A percentile compares a stretch with the other conserved stretches of the same genome.
Evolutionary conservation across 2,797 vertebrate species (phyloP).

Genomic region (Thalassophryne amazonica): DNA sequence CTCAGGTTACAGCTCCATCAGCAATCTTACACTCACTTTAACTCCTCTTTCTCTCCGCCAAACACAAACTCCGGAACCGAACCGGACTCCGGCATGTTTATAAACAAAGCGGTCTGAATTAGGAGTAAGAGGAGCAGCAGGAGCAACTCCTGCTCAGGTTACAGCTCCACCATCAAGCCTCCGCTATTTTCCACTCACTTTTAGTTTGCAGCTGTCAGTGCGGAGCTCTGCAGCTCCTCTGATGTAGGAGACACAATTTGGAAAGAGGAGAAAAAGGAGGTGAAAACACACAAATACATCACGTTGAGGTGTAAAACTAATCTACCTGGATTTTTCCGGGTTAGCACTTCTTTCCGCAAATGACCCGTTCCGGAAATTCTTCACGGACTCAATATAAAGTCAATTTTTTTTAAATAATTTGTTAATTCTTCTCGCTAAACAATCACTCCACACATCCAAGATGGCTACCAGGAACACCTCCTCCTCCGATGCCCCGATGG

Average conservation of each 20-base stretch:
- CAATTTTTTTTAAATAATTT: conserved; percentile 64
- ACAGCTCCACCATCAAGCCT: background rate
- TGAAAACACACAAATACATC: conserved; percentile 26
- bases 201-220: conserved; percentile 14
- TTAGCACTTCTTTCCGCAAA: conserved; percentile 40
- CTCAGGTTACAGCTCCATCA: too few species aligned
- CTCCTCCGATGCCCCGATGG: conserved; percentile 70
- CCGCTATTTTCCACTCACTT: background rate
- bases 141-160: conserved; percentile 21
- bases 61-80: too few species aligned
- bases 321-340: conserved; percentile 74
- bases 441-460: conserved; percentile 83
- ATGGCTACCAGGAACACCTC: conserved; percentile 84
- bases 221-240: conserved; percentile 28
- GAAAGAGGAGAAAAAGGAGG: conserved; percentile 25
- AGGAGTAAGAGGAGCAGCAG: background rate
- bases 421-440: conserved; percentile 81
- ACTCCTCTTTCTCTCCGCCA: too few species aligned
- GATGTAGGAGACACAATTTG: conserved; percentile 57
- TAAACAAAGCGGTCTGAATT: conserved; percentile 51
- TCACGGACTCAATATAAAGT: conserved; percentile 29
- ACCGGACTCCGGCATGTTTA: conserved; percentile 52
- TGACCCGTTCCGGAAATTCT: conserved; percentile 24
- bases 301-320: background rate
- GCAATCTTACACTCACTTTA: too few species aligned